These are phyloP conservation scores for Lophotriccus pileatus DNA, from an alignment of 2,797 vertebrate species.

Conservation along the genomic window DNA sequence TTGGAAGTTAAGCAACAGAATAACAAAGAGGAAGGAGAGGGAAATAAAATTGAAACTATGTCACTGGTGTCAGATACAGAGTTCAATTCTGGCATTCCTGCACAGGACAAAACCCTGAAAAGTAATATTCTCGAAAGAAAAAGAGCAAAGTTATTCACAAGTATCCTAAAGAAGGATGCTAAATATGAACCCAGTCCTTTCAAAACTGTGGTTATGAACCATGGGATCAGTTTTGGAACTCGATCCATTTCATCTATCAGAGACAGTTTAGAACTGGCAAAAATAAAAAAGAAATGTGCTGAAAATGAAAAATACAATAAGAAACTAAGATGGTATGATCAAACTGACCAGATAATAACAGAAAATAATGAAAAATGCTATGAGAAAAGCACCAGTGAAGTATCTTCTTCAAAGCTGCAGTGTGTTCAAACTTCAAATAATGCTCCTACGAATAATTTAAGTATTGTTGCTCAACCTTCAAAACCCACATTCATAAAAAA, in stretches of 20 bases:
- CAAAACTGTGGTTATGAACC: slow-evolving; percentile 56
- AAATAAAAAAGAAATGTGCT: slow-evolving; percentile 70
- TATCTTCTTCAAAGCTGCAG: slow-evolving; percentile 1
- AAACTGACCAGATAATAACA: slow-evolving; percentile 62
- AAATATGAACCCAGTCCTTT: slow-evolving; percentile 68
- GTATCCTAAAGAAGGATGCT: slow-evolving; percentile 88
- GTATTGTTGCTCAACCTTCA: slow-evolving; percentile 6
- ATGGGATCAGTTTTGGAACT: slow-evolving; percentile 71
- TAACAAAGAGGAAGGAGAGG: slow-evolving; percentile 35
- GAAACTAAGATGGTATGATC: slow-evolving; percentile 89
- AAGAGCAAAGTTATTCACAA: slow-evolving; percentile 76
- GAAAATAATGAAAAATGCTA: background rate
- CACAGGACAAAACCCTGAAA: slow-evolving; percentile 25
- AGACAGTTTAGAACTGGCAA: slow-evolving; percentile 87
- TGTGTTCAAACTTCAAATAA: slow-evolving; percentile 14
- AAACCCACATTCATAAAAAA: slow-evolving; percentile 63
- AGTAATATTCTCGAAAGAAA: slow-evolving; percentile 52
- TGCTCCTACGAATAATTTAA: background rate
- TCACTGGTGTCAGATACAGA: slow-evolving; percentile 8
- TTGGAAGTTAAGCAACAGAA: slow-evolving; percentile 23
- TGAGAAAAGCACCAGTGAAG: background rate
- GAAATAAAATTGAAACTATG: slow-evolving; percentile 19
- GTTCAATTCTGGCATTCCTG: slow-evolving; percentile 4
- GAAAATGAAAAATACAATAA: slow-evolving; percentile 76
- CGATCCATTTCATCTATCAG: slow-evolving; percentile 76